Percentiles rank a stretch among this genome's conserved stretches.
Evolutionary conservation across 1,140 invertebrate genomes (phyloP).

Genomic region (Laupala kohalensis): DNA sequence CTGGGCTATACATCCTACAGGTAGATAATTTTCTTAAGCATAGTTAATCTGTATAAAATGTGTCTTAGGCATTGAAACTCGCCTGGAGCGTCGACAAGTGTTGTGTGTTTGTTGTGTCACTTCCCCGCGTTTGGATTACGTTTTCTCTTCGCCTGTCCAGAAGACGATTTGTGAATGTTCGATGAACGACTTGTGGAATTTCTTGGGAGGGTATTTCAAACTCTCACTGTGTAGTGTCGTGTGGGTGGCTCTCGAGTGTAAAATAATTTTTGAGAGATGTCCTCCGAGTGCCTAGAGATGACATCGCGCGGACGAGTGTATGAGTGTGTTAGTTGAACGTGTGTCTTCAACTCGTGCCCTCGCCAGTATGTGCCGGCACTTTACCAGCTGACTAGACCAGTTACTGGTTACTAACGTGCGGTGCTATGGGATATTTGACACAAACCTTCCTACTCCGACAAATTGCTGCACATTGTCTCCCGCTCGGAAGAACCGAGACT

Average conservation of each 20-base stretch:
- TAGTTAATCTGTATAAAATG: not conserved
- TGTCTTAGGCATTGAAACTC: not conserved
- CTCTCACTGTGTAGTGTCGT: not conserved
- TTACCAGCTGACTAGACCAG: conserved; percentile 3
- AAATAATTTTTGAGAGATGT: not conserved
- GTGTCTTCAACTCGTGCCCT: not conserved
- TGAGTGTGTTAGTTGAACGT: not conserved
- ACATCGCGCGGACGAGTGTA: not conserved
- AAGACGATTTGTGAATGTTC: not conserved
- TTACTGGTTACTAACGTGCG: not conserved
- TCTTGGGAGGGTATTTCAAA: not conserved
- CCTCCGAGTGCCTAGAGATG: not conserved
- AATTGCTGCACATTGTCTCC: not conserved
- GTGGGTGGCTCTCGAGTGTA: not conserved
- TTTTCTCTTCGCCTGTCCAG: not conserved
- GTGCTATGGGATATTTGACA: not conserved
- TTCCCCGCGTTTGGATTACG: not conserved
- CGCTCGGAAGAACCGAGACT: not conserved
- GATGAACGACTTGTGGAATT: not conserved
- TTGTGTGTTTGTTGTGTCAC: not conserved
- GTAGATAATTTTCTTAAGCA: conserved; percentile 3
- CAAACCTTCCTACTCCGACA: not conserved
- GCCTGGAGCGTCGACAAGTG: not conserved
- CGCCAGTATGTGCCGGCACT: conserved; percentile 7
- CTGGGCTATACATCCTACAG: conserved; percentile 13